Percentiles rank a stretch among this genome's conserved stretches.
These are phyloP conservation scores for Sturnus vulgaris DNA, from an alignment of 2,113 vertebrate species.

Conservation along the genomic window DNA sequence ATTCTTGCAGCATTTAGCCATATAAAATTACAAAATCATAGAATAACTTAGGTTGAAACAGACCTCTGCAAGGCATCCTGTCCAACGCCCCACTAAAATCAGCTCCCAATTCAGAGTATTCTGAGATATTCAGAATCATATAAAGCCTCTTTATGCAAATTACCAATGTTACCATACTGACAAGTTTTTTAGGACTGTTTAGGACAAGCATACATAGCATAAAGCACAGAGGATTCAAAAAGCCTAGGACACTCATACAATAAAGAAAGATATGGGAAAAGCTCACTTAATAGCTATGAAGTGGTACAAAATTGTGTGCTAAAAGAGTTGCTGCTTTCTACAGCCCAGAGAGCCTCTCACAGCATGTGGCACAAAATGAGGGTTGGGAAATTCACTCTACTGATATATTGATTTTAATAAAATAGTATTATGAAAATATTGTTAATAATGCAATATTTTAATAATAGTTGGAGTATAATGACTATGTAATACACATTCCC, in stretches of 20 bases:
- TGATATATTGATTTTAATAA: conserved; percentile 63
- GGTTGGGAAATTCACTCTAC: not conserved
- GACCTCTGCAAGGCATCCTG: not conserved
- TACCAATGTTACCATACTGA: not conserved
- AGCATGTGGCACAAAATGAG: not conserved
- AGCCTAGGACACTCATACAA: not conserved
- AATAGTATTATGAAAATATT: not conserved
- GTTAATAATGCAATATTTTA: conserved; percentile 38
- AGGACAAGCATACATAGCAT: not conserved
- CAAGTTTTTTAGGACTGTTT: not conserved
- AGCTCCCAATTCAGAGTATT: not conserved
- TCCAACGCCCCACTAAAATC: not conserved
- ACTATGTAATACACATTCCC: not conserved
- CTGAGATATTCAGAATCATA: not conserved
- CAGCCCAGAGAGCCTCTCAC: not conserved
- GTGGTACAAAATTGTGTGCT: not conserved
- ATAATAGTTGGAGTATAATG: not conserved
- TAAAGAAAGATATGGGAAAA: not conserved
- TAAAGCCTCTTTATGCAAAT: not conserved
- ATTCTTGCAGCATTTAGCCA: not conserved
- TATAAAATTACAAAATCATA: not conserved
- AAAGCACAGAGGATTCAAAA: not conserved
- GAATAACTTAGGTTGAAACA: not conserved
- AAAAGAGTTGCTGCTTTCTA: not conserved
- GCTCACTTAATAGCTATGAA: not conserved